Evolutionary conservation across 1,140 invertebrate genomes (phyloP), one percentile per base, ranked within the genome.

Genomic region (Plutomurus gul): DNA sequence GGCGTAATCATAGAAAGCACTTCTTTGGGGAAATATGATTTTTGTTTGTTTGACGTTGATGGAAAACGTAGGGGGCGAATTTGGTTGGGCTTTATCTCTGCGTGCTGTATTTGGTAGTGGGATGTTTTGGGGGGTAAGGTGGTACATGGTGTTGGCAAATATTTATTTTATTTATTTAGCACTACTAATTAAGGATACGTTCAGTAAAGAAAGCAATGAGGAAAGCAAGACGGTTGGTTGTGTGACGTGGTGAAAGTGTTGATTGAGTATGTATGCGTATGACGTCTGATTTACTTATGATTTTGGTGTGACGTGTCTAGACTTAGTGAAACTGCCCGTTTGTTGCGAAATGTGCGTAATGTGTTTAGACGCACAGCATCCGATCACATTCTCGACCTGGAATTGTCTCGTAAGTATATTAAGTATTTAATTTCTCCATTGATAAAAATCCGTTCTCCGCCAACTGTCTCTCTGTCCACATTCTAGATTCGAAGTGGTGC

Each of bases 261-360:
- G 39, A n/a, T n/a, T 65, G 56, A 33, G 27, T n/a, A n/a, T n/a
- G n/a, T n/a, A n/a, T n/a, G 20, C 27, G 27, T 36, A 16, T 30
- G 56, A 25, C 22, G 30, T 65, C 36, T 65, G 56, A 65, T 65
- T 25, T n/a, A n/a, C n/a, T n/a, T 65, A 33, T 65, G 25, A 36
- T 65, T 65, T 65, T 65, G 56, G 56, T 65, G 56, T 65, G 27
- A 30, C 40, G 16, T 43, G 20, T 39, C 36, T 92, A 96, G 95
- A 92, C 92, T 97, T 86, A 95, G 94, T 88, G 96, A 98, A 91
- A 97, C 95, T 83, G 95, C 96, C 84, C 91, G 95, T 84, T 91
- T 98, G 85, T 91, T 98, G 87, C 93, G 94, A 89, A 96, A 94
- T 88, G 93, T 96, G 80, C 91, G 92, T 88, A 96, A 92, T 90